Percentiles rank a stretch among this genome's conserved stretches.
These are phyloP conservation scores for Fulmarus glacialis DNA, from an alignment of 2,113 vertebrate genomes.

Conservation along the genomic window DNA sequence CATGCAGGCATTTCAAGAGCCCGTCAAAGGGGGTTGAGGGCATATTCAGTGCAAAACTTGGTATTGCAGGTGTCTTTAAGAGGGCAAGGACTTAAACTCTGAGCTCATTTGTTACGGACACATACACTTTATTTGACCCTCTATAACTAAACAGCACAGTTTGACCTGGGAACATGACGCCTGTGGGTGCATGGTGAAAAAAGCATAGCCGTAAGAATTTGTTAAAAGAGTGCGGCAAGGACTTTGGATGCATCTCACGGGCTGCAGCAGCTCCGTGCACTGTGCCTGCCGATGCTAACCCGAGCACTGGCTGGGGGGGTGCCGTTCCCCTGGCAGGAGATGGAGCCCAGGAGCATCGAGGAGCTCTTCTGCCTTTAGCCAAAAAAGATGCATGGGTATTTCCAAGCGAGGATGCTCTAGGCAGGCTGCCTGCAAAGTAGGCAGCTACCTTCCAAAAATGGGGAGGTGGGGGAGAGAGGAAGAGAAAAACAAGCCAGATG, in stretches of 20 bases:
- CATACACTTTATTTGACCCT: background rate
- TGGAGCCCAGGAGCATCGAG: background rate
- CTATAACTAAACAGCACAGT: background rate
- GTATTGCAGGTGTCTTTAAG: background rate
- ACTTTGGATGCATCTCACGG: background rate
- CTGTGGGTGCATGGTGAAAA: background rate
- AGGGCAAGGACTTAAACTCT: background rate
- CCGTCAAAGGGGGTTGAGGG: background rate
- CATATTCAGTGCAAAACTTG: background rate
- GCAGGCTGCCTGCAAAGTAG: background rate
- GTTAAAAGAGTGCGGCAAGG: fast-evolving
- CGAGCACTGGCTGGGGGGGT: fast-evolving
- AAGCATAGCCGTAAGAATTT: background rate
- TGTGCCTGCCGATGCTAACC: fast-evolving
- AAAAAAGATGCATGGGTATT: background rate
- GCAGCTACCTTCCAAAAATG: constrained; percentile 7
- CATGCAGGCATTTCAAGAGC: background rate
- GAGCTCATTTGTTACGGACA: background rate
- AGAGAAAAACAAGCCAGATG: background rate
- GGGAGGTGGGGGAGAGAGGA: background rate
- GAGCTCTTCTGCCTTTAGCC: background rate
- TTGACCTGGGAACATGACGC: fast-evolving
- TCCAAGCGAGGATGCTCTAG: background rate
- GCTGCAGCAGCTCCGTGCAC: background rate
- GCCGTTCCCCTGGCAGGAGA: fast-evolving